Base-by-base conservation (phyloP, 2,888 invertebrate species). In the Bombylius major region DNA sequence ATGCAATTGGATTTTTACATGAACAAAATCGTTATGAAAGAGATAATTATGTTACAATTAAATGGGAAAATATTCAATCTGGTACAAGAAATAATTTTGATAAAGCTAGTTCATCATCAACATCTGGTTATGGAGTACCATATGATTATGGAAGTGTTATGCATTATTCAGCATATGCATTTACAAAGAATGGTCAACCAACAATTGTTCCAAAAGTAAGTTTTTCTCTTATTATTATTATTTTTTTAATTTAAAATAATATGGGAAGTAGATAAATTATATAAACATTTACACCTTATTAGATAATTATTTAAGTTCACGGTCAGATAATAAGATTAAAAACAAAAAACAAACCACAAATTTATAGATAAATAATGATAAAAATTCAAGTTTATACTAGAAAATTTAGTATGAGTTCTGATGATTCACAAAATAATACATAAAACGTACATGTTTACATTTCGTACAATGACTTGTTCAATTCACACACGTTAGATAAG, bases 61-160 rank as follows among this genome's bases (percentile, higher is more conserved):
- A 78, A 9, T 87, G 84, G 73, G 67, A 79, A 4, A 90, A 90
- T 66, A 84, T 90, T 48, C 78, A 78, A 65, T 66, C 76, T 48
- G 82, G 85, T 12, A 77, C 83, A 5, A 78, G 79, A 65, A 76
- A 74, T 53, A 89, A 89, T 71, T 89, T 89, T 70, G 80, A 80
- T 60, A 89, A 86, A 70, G 79, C 83, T 0, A 62, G 78, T 6
- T 65, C 75, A 8, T 72, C 75, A 9, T 75, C 71, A 39, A 79
- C 83, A 0, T 75, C 80, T 52, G 83, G 79, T n/a, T 87, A 78
- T 66, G 86, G 85, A 1, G 80, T 89, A 0, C 75, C 78, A 0
- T 89, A 89, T 66, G 89, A 89, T 70, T 89, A 85, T 69, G 80
- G 82, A 63, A 88, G 88, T 63, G 87, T 89, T 1, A 88, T 89